Conservation (phyloP, 2,797 vertebrate species). For the Anguilla anguilla region DNA sequence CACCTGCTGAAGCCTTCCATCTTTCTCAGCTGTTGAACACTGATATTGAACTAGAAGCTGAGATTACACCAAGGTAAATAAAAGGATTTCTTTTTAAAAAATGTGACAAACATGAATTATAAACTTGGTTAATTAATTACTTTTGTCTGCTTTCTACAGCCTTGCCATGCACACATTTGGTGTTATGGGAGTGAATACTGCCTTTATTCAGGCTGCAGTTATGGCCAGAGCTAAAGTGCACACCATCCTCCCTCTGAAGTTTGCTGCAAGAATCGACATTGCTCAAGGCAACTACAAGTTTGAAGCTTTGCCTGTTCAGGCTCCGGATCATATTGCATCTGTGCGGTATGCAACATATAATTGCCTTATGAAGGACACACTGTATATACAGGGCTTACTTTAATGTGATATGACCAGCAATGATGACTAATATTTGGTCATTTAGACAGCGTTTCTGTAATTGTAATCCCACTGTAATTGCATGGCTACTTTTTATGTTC, state of each 20-base stretch:
- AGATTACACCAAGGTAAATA: slow-evolving; percentile 74
- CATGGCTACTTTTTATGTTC: neutral
- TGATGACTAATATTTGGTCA: neutral
- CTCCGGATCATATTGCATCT: slow-evolving; percentile 67
- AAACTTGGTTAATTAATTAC: neutral
- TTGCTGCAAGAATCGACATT: slow-evolving; percentile 62
- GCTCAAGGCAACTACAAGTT: slow-evolving; percentile 74
- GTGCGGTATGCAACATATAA: slow-evolving; percentile 62
- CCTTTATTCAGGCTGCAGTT: slow-evolving; percentile 70
- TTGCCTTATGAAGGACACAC: neutral
- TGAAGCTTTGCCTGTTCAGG: slow-evolving; percentile 66
- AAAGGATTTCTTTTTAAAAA: neutral
- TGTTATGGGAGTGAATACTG: slow-evolving; percentile 76
- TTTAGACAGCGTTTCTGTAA: neutral
- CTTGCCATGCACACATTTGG: slow-evolving; percentile 72
- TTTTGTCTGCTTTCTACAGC: slow-evolving; percentile 57
- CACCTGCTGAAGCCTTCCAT: slow-evolving; percentile 66
- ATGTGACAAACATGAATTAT: neutral
- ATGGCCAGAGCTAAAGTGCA: slow-evolving; percentile 63
- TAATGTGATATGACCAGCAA: neutral
- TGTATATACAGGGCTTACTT: neutral
- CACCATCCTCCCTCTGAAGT: slow-evolving; percentile 63
- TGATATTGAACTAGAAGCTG: slow-evolving; percentile 68
- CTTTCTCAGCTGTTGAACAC: slow-evolving; percentile 65
- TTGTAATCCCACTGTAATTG: too few species aligned